phyloP scores from a whole-genome alignment of 2,888 invertebrate genomes.

The Tubulanus polymorphus region DNA sequence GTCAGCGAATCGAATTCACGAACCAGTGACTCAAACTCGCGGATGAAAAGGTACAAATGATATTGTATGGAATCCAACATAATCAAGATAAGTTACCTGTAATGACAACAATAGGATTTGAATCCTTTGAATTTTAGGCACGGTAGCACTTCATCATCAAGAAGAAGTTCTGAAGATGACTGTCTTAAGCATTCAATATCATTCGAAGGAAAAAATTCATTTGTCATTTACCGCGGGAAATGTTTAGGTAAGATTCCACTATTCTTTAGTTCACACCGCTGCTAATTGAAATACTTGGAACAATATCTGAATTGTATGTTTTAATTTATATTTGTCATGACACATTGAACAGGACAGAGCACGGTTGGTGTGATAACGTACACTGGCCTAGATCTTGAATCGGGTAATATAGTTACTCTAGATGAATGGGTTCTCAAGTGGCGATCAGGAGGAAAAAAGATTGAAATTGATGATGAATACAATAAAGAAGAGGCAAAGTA shows the following conservation, averaged over 20 bases:
- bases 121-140: no score
- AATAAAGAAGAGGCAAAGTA: slow-evolving; percentile 39
- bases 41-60: no score
- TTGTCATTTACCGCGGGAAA: slow-evolving; percentile 70
- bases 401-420: slow-evolving; percentile 61
- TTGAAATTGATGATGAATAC: slow-evolving; percentile 24
- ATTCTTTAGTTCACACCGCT: no score
- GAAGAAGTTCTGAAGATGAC: slow-evolving; percentile 20
- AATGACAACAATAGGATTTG: no score
- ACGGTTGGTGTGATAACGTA: slow-evolving; percentile 70
- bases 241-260: slow-evolving; percentile 63
- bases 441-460: slow-evolving; percentile 32
- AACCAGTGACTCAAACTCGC: no score
- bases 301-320: background rate
- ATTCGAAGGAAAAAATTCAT: no score
- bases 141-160: slow-evolving; percentile 32
- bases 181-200: slow-evolving; percentile 31
- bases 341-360: slow-evolving; percentile 63
- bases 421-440: slow-evolving; percentile 66
- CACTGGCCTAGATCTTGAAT: slow-evolving; percentile 70
- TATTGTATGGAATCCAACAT: no score
- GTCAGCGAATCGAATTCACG: no score
- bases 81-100: no score
- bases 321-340: slow-evolving; percentile 2
- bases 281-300: no score